Evolutionary conservation across 2,888 invertebrate genomes (phyloP), one percentile per base, ranked within the genome.

Genomic region (Sisyra nigra): DNA sequence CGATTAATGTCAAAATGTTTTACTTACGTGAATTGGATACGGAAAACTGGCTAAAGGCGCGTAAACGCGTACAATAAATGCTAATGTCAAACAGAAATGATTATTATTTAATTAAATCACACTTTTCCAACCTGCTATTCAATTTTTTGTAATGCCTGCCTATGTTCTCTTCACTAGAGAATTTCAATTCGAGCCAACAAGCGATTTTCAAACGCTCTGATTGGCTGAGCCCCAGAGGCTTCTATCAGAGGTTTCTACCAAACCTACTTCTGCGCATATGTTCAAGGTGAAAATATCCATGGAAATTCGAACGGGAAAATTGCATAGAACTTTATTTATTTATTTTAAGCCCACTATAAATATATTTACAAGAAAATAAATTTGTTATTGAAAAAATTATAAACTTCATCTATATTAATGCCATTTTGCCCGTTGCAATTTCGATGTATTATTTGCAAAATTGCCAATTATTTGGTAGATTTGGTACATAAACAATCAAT

Each of bases 241-340:
- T 63, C 62, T 62, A 62, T 59, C 64, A 62, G 64, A 57, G 61
- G 58, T 57, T 54, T 65, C 63, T 64, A 61, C 55, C 62, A 57
- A 37, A 24, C 24, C 7, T 7, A 24, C 24, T 24, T 24, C 24
- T 24, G 24, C 24, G 24, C 24, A 24, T 24, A 24, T 24, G 24
- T 24, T 24, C 24, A 24, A 24, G 24, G 24, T 24, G 24, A 24
- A 24, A 24, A 24, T 24, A 24, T 24, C 24, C 24, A 24, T 24
- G 24, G 24, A 24, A 24, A 24, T 24, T 24, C 7, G 7, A 24
- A 24, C 24, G 3, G 24, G 24, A 7, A 24, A 24, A 24, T 24
- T 24, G 7, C 7, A 24, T 3, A 24, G 7, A 24, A 24, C 3
- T 24, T 3, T n/a, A n/a, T n/a, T n/a, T n/a, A n/a, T n/a, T n/a